Conservation (phyloP, 1,140 invertebrate species). For the Eurosta solidaginis region DNA sequence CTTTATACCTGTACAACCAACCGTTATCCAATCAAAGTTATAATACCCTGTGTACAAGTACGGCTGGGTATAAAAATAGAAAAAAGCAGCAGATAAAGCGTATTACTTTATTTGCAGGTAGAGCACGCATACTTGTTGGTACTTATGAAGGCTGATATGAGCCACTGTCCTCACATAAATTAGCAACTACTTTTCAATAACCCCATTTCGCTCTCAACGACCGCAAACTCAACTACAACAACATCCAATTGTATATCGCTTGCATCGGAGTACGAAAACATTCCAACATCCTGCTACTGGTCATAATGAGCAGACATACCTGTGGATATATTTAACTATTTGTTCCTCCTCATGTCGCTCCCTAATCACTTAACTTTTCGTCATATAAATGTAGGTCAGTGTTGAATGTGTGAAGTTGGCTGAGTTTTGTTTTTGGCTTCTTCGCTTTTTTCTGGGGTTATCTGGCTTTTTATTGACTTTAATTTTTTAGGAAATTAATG, state of each 20-base stretch:
- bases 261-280: not conserved
- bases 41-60: too few species aligned
- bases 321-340: too few species aligned
- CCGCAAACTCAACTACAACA: not conserved
- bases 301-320: too few species aligned
- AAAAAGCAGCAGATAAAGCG: not conserved
- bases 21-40: too few species aligned
- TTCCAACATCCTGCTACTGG: not conserved
- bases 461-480: too few species aligned
- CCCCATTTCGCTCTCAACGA: not conserved
- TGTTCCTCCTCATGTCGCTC: not conserved
- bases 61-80: too few species aligned
- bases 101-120: not conserved
- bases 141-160: not conserved
- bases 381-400: slow-evolving; percentile 29
- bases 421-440: too few species aligned
- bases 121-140: not conserved
- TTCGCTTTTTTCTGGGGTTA: too few species aligned
- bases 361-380: not conserved
- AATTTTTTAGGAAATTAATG: too few species aligned
- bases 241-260: not conserved
- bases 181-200: not conserved
- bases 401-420: not conserved
- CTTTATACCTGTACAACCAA: too few species aligned
- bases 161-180: not conserved